Conservation (phyloP, 2,797 vertebrate species). For the Echiichthys vipera region DNA sequence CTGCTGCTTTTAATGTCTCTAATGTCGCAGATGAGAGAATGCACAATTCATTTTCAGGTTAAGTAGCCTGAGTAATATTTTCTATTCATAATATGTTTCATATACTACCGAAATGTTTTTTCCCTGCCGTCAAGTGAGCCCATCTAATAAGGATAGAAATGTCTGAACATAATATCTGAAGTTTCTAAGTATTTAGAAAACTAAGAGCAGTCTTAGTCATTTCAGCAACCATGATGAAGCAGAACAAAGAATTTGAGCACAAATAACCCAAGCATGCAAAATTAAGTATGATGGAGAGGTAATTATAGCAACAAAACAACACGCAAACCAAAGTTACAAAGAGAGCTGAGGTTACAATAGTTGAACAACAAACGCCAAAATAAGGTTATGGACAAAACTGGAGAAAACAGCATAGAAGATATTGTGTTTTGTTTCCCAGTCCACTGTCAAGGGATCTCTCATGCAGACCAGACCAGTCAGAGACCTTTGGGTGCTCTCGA, state of each 20-base stretch:
- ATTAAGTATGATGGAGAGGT: slow-evolving; percentile 6
- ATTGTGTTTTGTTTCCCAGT: slow-evolving; percentile 21
- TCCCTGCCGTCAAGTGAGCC: no score
- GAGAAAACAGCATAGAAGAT: neutral
- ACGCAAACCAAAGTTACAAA: neutral
- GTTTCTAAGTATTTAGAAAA: slow-evolving; percentile 5
- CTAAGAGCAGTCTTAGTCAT: slow-evolving; percentile 1
- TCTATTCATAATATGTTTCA: no score
- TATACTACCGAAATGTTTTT: no score
- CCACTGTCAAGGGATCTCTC: slow-evolving; percentile 35
- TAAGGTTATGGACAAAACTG: neutral
- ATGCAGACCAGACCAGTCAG: slow-evolving; percentile 36
- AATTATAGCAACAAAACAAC: slow-evolving; percentile 13
- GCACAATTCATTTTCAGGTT: no score
- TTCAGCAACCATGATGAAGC: slow-evolving; percentile 3
- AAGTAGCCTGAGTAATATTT: no score
- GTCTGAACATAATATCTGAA: neutral
- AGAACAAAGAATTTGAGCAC: slow-evolving; percentile 7
- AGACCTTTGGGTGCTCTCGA: slow-evolving; percentile 67
- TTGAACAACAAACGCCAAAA: neutral
- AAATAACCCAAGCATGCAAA: slow-evolving; percentile 19
- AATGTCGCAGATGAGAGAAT: no score
- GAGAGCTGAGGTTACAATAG: neutral
- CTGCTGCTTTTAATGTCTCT: no score
- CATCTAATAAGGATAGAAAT: neutral